Evolutionary conservation across 2,888 invertebrate species (phyloP).

Genomic region (Rotaria socialis): DNA sequence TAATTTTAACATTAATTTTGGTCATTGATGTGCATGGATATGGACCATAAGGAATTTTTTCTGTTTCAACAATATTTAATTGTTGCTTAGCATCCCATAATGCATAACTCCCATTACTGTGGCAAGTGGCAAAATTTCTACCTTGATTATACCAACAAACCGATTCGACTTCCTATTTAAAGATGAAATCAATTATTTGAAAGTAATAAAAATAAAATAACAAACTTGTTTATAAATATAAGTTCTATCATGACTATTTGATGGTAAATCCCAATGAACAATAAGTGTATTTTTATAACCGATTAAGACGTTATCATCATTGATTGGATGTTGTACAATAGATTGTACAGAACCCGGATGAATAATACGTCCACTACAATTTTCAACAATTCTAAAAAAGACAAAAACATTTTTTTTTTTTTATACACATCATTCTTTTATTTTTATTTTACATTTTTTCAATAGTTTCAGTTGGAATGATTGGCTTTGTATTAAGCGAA

Average conservation of each 20-base stretch:
- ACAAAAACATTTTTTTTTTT: not conserved
- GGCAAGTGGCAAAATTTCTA: slow-evolving; percentile 43
- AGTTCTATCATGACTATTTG: slow-evolving; percentile 22
- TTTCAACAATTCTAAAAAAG: not conserved
- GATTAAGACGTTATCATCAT: slow-evolving; percentile 66
- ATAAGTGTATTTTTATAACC: slow-evolving; percentile 91
- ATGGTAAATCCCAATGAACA: slow-evolving; percentile 74
- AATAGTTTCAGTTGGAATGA: slow-evolving; percentile 4
- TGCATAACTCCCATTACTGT: slow-evolving; percentile 46
- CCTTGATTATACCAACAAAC: slow-evolving; percentile 44
- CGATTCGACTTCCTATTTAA: slow-evolving; percentile 34
- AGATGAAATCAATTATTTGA: not conserved
- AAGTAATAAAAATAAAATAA: not conserved
- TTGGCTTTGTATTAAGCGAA: not conserved
- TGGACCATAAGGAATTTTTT: slow-evolving; percentile 61
- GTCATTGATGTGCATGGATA: slow-evolving; percentile 90
- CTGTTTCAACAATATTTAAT: not conserved
- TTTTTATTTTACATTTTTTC: not conserved
- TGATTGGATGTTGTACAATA: slow-evolving; percentile 77
- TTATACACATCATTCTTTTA: not conserved
- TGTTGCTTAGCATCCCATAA: slow-evolving; percentile 42
- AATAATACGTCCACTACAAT: not conserved
- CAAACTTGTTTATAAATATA: slow-evolving; percentile 26
- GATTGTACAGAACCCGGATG: slow-evolving; percentile 69
- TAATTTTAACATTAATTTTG: slow-evolving; percentile 66